Evolutionary conservation across 2,113 vertebrate species (phyloP).

Genomic region (Hymenochirus boettgeri): DNA sequence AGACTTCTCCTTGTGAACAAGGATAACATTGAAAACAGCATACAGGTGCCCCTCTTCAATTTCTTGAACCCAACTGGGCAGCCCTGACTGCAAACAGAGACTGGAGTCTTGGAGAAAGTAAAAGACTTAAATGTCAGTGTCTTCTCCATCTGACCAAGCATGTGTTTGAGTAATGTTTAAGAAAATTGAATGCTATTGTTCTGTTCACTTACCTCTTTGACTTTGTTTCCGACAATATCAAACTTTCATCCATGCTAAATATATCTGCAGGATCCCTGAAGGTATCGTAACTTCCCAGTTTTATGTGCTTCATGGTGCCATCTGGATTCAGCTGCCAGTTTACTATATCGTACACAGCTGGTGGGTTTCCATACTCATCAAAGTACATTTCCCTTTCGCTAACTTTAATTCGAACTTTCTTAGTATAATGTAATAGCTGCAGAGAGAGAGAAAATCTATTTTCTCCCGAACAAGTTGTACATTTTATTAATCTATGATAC

Average conservation of each 20-base stretch:
- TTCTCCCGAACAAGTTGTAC: no score
- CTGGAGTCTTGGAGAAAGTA: conserved; percentile 5
- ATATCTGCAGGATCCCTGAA: not conserved
- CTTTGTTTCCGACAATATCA: not conserved
- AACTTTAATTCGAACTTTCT: conserved; percentile 3
- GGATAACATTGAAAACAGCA: conserved; percentile 14
- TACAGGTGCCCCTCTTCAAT: not conserved
- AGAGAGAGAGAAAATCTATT: not conserved
- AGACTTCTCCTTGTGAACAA: conserved; percentile 15
- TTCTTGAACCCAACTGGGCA: conserved; percentile 4
- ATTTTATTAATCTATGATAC: no score
- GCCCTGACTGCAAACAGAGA: conserved; percentile 8
- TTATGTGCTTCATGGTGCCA: conserved; percentile 9
- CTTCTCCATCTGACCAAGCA: no score
- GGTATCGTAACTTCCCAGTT: conserved; percentile 23
- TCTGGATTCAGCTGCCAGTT: conserved; percentile 1
- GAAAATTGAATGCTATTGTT: no score
- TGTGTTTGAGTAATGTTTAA: no score
- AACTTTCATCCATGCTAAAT: conserved; percentile 12
- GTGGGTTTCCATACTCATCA: conserved; percentile 22
- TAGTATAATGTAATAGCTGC: conserved; percentile 19
- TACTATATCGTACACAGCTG: conserved; percentile 23
- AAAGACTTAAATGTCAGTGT: no score
- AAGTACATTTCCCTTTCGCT: conserved; percentile 13
- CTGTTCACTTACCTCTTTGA: conserved; percentile 2